phyloP scores from a whole-genome alignment of 2,113 vertebrate genomes.

The Esox niger region DNA sequence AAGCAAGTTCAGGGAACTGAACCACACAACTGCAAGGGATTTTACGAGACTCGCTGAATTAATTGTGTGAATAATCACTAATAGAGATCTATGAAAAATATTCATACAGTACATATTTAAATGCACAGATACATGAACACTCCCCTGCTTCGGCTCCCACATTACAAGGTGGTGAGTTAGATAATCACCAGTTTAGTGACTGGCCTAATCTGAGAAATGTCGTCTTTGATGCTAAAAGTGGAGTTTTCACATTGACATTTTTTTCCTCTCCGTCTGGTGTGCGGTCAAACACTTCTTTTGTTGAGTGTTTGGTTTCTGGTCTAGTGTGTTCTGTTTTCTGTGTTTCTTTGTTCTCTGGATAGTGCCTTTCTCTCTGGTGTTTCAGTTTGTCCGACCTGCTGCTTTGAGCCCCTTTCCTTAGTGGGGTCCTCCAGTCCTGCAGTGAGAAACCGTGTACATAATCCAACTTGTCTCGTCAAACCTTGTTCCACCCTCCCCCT shows the following conservation, averaged over 20 bases:
- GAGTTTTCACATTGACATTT: constrained; percentile 61
- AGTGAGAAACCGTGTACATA: constrained; percentile 63
- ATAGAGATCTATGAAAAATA: constrained; percentile 12
- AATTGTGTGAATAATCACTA: constrained; percentile 40
- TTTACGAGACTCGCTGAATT: constrained; percentile 45
- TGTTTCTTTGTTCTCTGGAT: constrained; percentile 70
- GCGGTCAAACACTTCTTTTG: constrained; percentile 59
- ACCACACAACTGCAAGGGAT: constrained; percentile 59
- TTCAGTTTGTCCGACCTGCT: constrained; percentile 69
- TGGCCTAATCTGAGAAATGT: constrained; percentile 53
- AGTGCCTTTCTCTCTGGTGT: constrained; percentile 81
- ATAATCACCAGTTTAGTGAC: constrained; percentile 50
- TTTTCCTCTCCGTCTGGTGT: constrained; percentile 47
- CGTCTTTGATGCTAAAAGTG: constrained; percentile 64
- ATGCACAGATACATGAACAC: constrained; percentile 34
- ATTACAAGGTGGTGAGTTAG: constrained; percentile 44
- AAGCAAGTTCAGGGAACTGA: constrained; percentile 61
- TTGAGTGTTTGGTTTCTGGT: constrained; percentile 38
- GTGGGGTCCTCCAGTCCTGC: constrained; percentile 53
- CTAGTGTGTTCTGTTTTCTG: constrained; percentile 36
- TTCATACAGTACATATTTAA: constrained; percentile 39
- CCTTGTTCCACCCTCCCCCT: constrained; percentile 36
- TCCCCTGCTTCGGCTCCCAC: constrained; percentile 51
- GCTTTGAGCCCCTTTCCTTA: constrained; percentile 44
- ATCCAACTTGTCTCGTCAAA: constrained; percentile 41